Evolutionary conservation across 1,140 invertebrate species (phyloP), one percentile per base, ranked within the genome.

Genomic region (Aleiodes sp.): DNA sequence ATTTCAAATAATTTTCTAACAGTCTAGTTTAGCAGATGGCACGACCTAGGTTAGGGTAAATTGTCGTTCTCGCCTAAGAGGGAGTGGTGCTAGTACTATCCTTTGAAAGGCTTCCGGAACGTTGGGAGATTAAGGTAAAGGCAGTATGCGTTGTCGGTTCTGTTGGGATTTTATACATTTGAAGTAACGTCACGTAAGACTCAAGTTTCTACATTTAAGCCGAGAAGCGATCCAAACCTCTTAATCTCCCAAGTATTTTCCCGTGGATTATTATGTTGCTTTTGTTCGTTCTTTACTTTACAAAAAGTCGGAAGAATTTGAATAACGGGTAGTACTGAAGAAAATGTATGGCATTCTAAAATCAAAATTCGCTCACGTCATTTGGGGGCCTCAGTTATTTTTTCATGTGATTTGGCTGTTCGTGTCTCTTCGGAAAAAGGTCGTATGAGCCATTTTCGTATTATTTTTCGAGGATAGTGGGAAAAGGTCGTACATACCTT

Each of bases 131-230:
- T 64, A 64, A 56, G 63, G 26, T 9, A 56, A 65, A 65, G 26
- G 14, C 43, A 56, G 41, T 28, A 56, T 65, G 41, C 43, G 24
- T 29, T 21, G 14, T 46, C 28, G 63, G 29, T 24, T 31, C 41
- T 31, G 12, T 43, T 52, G 41, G 70, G 65, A 67, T 68, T 71
- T 68, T 57, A 68, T 64, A 71, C 60, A 71, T 68, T 67, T 68
- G 65, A 63, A 71, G 65, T 64, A 63, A 35, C 33, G 63, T 61
- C 70, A 71, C 70, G 70, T 71, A 71, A 68, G 41, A 41, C 65
- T 63, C 65, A 71, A 71, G 70, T 71, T 71, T 71, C 37, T 37
- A 43, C 41, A 46, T 37, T 71, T 71, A 71, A 71, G 64, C 70
- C 43, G 59, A 57, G 57, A 71, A 71, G 59, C 65, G 70, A 68